Percentiles rank a stretch among this genome's conserved stretches.
phyloP scores from a whole-genome alignment of 2,888 invertebrate species.

The Phortica okadai region DNA sequence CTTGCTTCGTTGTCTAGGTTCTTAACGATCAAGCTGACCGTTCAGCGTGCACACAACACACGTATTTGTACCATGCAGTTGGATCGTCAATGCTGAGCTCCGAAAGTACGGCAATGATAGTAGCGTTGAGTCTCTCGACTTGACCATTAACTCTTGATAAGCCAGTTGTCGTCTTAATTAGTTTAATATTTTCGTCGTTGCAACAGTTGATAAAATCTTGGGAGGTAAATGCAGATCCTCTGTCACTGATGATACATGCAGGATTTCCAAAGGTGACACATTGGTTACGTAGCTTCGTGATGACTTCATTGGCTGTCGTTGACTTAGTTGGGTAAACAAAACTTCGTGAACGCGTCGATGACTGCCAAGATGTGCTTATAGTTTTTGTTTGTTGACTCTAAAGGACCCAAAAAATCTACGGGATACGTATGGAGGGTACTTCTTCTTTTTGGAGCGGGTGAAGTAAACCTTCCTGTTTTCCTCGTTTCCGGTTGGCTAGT shows the following conservation, averaged over 20 bases:
- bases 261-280: constrained; percentile 71
- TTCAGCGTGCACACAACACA: too few species aligned
- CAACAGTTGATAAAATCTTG: constrained; percentile 66
- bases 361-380: constrained; percentile 64
- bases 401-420: constrained; percentile 70
- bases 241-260: constrained; percentile 64
- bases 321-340: constrained; percentile 66
- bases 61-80: too few species aligned
- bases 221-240: constrained; percentile 62
- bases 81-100: too few species aligned
- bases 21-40: too few species aligned
- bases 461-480: constrained; percentile 48
- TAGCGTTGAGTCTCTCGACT: constrained; percentile 61
- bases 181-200: constrained; percentile 63
- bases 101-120: constrained; percentile 34
- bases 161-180: constrained; percentile 53
- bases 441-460: constrained; percentile 47
- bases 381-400: constrained; percentile 56
- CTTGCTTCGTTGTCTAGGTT: too few species aligned
- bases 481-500: constrained; percentile 42
- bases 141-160: constrained; percentile 71
- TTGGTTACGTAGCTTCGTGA: constrained; percentile 60
- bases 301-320: constrained; percentile 59
- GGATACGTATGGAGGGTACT: constrained; percentile 53
- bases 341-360: constrained; percentile 71